Conservation (phyloP, 1,140 invertebrate species). For the Pararge aegeria region DNA sequence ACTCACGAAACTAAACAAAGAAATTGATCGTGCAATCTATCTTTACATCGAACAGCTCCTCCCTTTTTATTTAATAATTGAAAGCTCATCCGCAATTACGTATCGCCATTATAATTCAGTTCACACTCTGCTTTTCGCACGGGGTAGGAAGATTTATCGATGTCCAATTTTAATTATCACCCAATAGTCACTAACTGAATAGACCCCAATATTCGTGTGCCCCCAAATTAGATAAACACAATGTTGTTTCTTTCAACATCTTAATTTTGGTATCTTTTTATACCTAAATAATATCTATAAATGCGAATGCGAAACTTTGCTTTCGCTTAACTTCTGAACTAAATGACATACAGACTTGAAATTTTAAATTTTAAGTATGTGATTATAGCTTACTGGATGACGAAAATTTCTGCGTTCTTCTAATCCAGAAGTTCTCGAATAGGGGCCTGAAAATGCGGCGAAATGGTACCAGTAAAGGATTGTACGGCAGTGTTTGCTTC, state of each 20-base stretch:
- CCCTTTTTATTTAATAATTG: slow-evolving; percentile 27
- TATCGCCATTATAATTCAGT: slow-evolving; percentile 35
- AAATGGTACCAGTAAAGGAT: no score
- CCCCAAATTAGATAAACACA: slow-evolving; percentile 24
- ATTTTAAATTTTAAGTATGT: no score
- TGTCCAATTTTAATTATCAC: slow-evolving; percentile 63
- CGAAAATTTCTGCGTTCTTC: no score
- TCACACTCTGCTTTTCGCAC: slow-evolving; percentile 55
- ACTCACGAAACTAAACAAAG: not conserved
- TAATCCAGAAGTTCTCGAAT: no score
- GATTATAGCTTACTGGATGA: no score
- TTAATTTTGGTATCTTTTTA: slow-evolving; percentile 3
- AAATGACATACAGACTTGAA: no score
- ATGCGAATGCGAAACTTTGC: not conserved
- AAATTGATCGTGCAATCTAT: slow-evolving; percentile 7
- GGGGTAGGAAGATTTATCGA: slow-evolving; percentile 58
- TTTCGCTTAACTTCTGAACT: no score
- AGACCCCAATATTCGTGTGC: slow-evolving; percentile 14
- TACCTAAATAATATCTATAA: not conserved
- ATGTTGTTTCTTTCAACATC: slow-evolving; percentile 14
- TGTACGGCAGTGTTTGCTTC: no score
- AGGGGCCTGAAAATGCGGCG: no score
- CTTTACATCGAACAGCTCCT: slow-evolving; percentile 8
- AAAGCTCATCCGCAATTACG: slow-evolving; percentile 36
- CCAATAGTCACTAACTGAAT: slow-evolving; percentile 44